Conservation (phyloP, 2,113 vertebrate genomes). For the Toxotes jaculatrix region DNA sequence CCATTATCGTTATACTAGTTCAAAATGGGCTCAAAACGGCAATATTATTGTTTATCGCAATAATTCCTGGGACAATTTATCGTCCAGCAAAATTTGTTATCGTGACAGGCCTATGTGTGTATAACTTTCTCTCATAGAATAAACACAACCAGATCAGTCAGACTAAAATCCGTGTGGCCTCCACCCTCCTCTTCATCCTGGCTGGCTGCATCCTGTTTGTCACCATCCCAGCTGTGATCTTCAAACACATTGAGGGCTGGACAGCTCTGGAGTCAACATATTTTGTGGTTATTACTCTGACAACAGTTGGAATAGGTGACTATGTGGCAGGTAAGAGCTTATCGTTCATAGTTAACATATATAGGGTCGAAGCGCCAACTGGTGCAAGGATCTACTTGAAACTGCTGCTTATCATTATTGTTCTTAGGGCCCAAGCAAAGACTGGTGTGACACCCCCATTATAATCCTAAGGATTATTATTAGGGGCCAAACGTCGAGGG, state of each 20-base stretch:
- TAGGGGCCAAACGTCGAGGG: too few species aligned
- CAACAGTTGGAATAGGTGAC: slow-evolving; percentile 91
- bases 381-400: too few species aligned
- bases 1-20: too few species aligned
- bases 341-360: neutral
- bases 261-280: slow-evolving; percentile 88
- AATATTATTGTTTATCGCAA: too few species aligned
- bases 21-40: too few species aligned
- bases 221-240: slow-evolving; percentile 87
- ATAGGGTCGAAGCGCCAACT: neutral
- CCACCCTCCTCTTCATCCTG: slow-evolving; percentile 89
- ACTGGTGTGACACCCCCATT: too few species aligned
- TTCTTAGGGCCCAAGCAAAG: too few species aligned
- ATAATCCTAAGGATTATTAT: too few species aligned
- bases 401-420: too few species aligned
- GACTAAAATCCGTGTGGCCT: slow-evolving; percentile 87
- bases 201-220: slow-evolving; percentile 90
- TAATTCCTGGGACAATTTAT: too few species aligned
- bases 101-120: too few species aligned
- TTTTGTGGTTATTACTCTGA: slow-evolving; percentile 90
- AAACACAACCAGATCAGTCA: slow-evolving; percentile 87
- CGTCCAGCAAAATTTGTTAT: too few species aligned
- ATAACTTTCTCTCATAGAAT: slow-evolving; percentile 71
- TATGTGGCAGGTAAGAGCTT: slow-evolving; percentile 88
- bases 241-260: slow-evolving; percentile 88